These are phyloP conservation scores for Plectrocnemia conspersa DNA, from an alignment of 1,140 invertebrate species.

Conservation along the genomic window DNA sequence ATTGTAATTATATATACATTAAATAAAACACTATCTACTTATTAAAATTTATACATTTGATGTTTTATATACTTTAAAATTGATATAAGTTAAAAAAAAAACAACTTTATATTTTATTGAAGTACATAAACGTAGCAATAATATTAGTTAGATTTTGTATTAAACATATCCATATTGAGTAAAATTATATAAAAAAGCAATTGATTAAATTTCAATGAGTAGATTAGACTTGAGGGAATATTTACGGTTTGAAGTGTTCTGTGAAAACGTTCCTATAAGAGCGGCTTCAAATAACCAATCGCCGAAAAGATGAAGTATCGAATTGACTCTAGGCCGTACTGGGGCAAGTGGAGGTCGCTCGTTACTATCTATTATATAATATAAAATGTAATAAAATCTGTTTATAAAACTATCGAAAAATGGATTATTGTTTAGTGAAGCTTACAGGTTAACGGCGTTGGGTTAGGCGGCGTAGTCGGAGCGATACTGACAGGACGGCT, in stretches of 20 bases:
- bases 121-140: too few relatives aligned
- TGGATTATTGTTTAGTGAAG: too few relatives aligned
- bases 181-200: not conserved
- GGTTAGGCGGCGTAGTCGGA: slow-evolving; percentile 64
- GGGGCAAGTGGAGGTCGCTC: slow-evolving; percentile 63
- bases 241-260: slow-evolving; percentile 27
- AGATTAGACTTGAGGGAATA: not conserved
- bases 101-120: too few relatives aligned
- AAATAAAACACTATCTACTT: not conserved
- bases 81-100: too few relatives aligned
- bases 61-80: too few relatives aligned
- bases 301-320: slow-evolving; percentile 92
- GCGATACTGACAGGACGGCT: slow-evolving; percentile 62
- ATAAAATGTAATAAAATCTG: not conserved
- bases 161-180: too few relatives aligned
- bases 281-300: slow-evolving; percentile 96
- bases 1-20: not conserved
- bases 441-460: slow-evolving; percentile 56
- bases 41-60: not conserved
- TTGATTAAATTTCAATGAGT: not conserved
- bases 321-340: slow-evolving; percentile 78
- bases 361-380: slow-evolving; percentile 36
- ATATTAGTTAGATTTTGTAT: too few relatives aligned
- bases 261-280: slow-evolving; percentile 64
- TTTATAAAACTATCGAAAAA: not conserved